Conservation (phyloP, 2,888 invertebrate genomes). For the Psylliodes chrysocephalus region DNA sequence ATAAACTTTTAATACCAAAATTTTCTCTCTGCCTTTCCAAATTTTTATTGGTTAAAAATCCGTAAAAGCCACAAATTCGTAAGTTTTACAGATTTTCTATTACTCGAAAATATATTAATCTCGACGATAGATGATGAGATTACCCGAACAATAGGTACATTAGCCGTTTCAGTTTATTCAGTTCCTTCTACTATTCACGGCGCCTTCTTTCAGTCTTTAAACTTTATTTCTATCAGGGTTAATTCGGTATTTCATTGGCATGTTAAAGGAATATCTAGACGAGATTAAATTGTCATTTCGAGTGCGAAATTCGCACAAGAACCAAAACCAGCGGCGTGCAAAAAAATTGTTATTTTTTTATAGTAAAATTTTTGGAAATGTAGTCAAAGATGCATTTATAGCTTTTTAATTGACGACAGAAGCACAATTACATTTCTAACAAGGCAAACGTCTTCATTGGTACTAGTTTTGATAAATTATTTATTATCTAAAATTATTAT, state of each 20-base stretch:
- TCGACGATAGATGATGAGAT: constrained; percentile 10
- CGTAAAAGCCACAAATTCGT: no score
- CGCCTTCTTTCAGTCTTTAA: constrained; percentile 9
- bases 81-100: background rate
- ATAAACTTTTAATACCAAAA: no score
- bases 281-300: constrained; percentile 15
- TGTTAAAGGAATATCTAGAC: constrained; percentile 6
- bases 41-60: no score
- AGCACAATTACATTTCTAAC: no score
- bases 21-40: no score
- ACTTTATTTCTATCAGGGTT: constrained; percentile 14
- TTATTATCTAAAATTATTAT: no score
- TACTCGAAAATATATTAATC: constrained; percentile 9
- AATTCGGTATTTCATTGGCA: constrained; percentile 12
- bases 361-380: no score
- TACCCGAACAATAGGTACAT: constrained; percentile 18
- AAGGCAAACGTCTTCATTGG: no score
- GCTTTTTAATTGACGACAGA: no score
- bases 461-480: no score
- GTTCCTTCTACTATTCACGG: background rate
- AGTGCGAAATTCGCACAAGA: background rate
- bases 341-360: no score
- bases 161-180: constrained; percentile 10
- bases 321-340: background rate
- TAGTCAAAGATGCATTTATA: no score